Percentiles rank a stretch among this genome's conserved stretches.
Evolutionary conservation across 2,888 invertebrate genomes (phyloP).

Genomic region (Drosophila subsilvestris): DNA sequence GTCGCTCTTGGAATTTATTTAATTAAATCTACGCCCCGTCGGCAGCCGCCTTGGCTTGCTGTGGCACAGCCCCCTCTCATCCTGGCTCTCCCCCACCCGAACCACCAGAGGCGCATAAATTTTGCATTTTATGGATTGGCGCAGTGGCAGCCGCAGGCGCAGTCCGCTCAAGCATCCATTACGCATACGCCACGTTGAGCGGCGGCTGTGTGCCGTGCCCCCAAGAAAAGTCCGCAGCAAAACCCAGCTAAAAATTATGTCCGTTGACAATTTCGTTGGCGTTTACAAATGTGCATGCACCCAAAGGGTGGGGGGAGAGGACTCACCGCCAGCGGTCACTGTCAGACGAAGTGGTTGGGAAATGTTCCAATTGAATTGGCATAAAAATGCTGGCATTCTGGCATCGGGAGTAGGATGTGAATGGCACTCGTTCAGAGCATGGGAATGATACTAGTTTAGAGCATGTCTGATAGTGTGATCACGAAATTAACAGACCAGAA

Average conservation of each 20-base stretch:
- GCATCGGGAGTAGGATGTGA: slow-evolving; percentile 27
- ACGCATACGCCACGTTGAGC: slow-evolving; percentile 59
- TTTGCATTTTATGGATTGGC: slow-evolving; percentile 69
- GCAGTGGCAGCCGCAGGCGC: slow-evolving; percentile 33
- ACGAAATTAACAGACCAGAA: background rate
- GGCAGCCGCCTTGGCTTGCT: slow-evolving; percentile 47
- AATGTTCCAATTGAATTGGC: slow-evolving; percentile 45
- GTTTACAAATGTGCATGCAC: slow-evolving; percentile 47
- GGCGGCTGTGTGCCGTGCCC: background rate
- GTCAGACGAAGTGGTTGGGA: background rate
- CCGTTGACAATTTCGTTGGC: slow-evolving; percentile 63
- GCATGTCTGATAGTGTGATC: background rate
- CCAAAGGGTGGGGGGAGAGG: slow-evolving; percentile 7
- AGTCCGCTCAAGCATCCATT: slow-evolving; percentile 47
- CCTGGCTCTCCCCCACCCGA: slow-evolving; percentile 31
- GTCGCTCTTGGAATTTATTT: slow-evolving; percentile 73
- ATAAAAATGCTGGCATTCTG: slow-evolving; percentile 49
- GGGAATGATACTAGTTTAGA: slow-evolving; percentile 1
- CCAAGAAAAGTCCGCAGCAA: slow-evolving; percentile 26
- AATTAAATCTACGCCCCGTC: slow-evolving; percentile 78
- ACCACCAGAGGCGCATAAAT: slow-evolving; percentile 74
- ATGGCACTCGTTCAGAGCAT: background rate
- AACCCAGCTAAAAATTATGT: slow-evolving; percentile 50
- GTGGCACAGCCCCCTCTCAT: slow-evolving; percentile 14
- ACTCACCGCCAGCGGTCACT: slow-evolving; percentile 9